Base-by-base conservation (phyloP, 2,888 invertebrate genomes). In the Lypha dubia region DNA sequence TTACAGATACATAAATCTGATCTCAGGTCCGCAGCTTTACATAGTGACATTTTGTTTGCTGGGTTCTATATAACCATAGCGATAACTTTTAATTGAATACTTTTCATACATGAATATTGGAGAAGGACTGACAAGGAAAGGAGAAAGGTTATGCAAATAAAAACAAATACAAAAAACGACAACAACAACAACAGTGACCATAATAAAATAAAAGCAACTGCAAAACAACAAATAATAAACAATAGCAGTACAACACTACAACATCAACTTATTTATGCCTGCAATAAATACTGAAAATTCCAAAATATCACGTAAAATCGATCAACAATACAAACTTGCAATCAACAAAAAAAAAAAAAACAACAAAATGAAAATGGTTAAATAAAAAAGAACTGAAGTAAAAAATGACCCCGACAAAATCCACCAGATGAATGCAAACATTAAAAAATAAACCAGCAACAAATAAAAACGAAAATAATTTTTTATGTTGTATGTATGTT, bases 221-320 rank as follows among this genome's bases (percentile, higher is more conserved):
- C n/a, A 73, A 65, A 86, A 71, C 70, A 68, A 75, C 80, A 87
- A 87, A 87, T 83, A 88, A 84, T 86, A 87, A 86, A 56, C 67
- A 83, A 73, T 24, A 63, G 65, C 71, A 65, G 65, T 74, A 65
- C 87, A 84, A 81, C n/a, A n/a, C 87, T 83, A 51, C 58, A 84
- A 71, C 53, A 63, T 60, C 77, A 67, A 68, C 58, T 67, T 82
- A 77, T 75, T 74, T 83, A 67, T 84, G 68, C 74, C 86, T 87
- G 88, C 87, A 87, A 89, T 90, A 90, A 90, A 90, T 91, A 89
- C 91, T 87, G 88, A 89, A 91, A 90, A 89, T 89, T 90, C 88
- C 88, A 89, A 91, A 90, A 90, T 90, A 90, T 91, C 90, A 90
- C 90, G 90, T 90, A 90, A 90, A 90, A 90, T 90, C 91, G 90